Percentiles rank a stretch among this genome's conserved stretches.
Conservation (phyloP, 2,797 vertebrate genomes). For the Spheniscus humboldti region DNA sequence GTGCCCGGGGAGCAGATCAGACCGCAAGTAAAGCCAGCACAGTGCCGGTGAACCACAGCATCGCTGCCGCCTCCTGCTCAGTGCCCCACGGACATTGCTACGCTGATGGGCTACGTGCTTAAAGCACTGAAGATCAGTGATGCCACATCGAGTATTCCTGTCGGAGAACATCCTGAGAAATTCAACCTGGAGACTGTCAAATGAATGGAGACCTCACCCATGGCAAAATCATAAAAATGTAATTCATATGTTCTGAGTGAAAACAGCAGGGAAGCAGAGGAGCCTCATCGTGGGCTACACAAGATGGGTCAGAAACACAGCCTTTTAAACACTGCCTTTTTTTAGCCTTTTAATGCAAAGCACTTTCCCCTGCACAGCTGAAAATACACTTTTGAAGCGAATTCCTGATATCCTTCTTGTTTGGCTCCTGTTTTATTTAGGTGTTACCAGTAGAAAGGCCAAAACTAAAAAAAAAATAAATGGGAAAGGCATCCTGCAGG, state of each 20-base stretch:
- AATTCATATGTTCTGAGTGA: neutral
- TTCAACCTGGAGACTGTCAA: neutral
- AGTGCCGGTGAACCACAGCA: rapidly evolving
- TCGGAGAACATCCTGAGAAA: neutral
- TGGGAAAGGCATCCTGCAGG: neutral
- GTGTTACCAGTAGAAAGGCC: neutral
- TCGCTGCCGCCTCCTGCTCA: neutral
- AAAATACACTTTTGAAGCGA: neutral
- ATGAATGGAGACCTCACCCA: neutral
- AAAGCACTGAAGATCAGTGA: neutral
- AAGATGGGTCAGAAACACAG: neutral
- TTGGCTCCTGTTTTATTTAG: neutral
- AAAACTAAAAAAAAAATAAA: neutral
- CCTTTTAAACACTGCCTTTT: neutral
- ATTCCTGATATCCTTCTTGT: neutral
- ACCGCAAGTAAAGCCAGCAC: neutral
- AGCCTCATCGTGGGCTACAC: neutral
- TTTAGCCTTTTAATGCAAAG: neutral
- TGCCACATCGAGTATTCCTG: neutral
- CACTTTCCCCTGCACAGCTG: neutral
- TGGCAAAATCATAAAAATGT: neutral
- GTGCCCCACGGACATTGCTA: rapidly evolving
- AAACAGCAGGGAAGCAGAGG: neutral
- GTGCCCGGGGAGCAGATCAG: neutral
- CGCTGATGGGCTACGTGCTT: rapidly evolving